Percentiles rank a stretch among this genome's conserved stretches.
Evolutionary conservation across 2,113 vertebrate genomes (phyloP).

Genomic region (Noctilio leporinus): DNA sequence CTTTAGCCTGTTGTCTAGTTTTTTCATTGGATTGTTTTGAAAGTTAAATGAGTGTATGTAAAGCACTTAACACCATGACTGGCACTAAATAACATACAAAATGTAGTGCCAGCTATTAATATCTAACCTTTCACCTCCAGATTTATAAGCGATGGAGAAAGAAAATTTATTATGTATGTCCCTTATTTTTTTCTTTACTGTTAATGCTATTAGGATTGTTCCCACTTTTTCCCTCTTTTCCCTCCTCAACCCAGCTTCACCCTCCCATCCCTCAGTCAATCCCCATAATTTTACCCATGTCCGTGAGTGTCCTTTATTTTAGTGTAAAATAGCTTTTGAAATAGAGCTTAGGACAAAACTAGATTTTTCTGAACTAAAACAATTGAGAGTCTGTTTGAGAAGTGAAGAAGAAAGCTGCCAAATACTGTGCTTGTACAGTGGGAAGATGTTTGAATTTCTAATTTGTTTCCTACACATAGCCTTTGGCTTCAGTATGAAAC

Average conservation of each 20-base stretch:
- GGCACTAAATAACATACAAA: neutral
- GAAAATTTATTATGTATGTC: neutral
- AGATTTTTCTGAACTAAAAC: slow-evolving; percentile 36
- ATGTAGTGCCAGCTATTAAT: neutral
- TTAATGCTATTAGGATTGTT: no score
- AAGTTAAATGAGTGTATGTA: neutral
- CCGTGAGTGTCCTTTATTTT: neutral
- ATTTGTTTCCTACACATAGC: neutral
- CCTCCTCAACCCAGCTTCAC: no score
- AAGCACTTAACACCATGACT: neutral
- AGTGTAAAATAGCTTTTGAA: neutral
- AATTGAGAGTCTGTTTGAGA: slow-evolving; percentile 36
- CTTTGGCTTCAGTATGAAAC: neutral
- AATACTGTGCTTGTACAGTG: neutral
- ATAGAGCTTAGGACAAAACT: slow-evolving; percentile 23
- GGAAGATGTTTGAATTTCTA: neutral
- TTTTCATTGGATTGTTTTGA: neutral
- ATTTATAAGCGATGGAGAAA: neutral
- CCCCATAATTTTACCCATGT: no score
- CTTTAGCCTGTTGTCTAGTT: neutral
- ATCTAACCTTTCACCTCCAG: neutral
- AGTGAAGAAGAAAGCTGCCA: slow-evolving; percentile 32
- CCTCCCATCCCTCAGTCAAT: no score
- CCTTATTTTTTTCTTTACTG: neutral
- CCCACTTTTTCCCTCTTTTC: no score